phyloP scores from a whole-genome alignment of 2,113 vertebrate species.

The Platichthys flesus region DNA sequence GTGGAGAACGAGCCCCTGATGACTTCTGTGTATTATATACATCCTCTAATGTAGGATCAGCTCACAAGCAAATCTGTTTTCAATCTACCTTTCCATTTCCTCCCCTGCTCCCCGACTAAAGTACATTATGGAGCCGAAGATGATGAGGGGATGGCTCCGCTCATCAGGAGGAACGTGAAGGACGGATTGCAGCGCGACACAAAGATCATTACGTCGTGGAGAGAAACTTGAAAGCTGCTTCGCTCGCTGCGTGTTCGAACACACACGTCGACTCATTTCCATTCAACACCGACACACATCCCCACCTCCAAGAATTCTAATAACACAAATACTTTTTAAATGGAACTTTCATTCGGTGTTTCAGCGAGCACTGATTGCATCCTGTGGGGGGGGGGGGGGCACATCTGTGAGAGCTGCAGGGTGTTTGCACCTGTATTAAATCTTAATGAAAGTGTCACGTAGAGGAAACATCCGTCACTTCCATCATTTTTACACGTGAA shows the following conservation, averaged over 20 bases:
- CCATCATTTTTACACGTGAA: too few species aligned
- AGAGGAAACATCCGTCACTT: too few species aligned
- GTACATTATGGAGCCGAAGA: conserved; percentile 47
- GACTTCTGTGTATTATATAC: conserved; percentile 39
- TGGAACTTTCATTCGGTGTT: conserved; percentile 2
- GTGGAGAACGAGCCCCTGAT: conserved; percentile 37
- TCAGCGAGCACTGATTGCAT: conserved; percentile 22
- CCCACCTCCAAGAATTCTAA: conserved; percentile 13
- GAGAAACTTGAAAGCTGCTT: conserved; percentile 35
- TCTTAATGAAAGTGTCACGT: too few species aligned
- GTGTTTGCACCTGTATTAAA: not conserved
- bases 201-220: conserved; percentile 49
- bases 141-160: conserved; percentile 53
- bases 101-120: conserved; percentile 48
- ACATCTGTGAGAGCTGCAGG: not conserved
- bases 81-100: conserved; percentile 63
- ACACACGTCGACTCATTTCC: conserved; percentile 23
- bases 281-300: conserved; percentile 21
- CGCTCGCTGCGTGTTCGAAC: conserved; percentile 16
- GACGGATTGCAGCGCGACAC: conserved; percentile 40
- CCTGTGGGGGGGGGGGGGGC: not conserved
- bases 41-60: conserved; percentile 53
- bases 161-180: conserved; percentile 66
- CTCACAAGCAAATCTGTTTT: conserved; percentile 58
- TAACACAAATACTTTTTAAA: conserved; percentile 44